These are phyloP conservation scores for Heliopora coerulea DNA, from an alignment of 92 coral and sea anemone species.

Conservation along the genomic window DNA sequence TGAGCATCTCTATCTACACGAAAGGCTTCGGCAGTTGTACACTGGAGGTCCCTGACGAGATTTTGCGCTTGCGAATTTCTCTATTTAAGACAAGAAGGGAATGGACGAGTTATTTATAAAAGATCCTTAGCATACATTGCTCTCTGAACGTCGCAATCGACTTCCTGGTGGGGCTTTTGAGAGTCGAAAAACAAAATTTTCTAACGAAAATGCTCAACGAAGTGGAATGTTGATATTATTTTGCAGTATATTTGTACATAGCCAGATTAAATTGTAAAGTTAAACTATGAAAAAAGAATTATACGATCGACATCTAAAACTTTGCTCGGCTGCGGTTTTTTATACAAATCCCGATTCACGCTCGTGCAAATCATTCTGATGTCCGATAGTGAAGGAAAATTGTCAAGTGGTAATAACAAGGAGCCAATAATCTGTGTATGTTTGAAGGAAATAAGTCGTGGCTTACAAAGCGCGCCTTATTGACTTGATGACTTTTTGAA, in stretches of 20 bases:
- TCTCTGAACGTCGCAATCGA: not conserved
- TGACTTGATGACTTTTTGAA: no score
- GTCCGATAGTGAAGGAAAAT: no score
- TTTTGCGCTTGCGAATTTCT: not conserved
- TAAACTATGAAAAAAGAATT: not conserved
- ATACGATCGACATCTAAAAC: not conserved
- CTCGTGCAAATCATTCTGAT: no score
- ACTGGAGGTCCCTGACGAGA: not conserved
- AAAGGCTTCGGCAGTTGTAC: not conserved
- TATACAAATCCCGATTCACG: no score
- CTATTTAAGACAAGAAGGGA: conserved; percentile 16
- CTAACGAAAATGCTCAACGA: conserved; percentile 36
- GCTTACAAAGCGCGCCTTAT: no score
- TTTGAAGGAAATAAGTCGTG: no score
- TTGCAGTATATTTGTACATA: conserved; percentile 32
- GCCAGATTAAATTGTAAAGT: not conserved
- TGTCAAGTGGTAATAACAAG: no score
- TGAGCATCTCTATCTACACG: not conserved
- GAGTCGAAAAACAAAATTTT: conserved; percentile 3
- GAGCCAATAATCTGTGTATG: no score
- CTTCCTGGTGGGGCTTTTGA: no score
- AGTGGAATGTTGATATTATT: conserved; percentile 23
- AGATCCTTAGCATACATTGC: not conserved
- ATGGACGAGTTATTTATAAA: conserved; percentile 19
- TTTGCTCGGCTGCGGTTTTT: no score